Conservation (phyloP, 2,113 vertebrate species). For the Origma solitaria region DNA sequence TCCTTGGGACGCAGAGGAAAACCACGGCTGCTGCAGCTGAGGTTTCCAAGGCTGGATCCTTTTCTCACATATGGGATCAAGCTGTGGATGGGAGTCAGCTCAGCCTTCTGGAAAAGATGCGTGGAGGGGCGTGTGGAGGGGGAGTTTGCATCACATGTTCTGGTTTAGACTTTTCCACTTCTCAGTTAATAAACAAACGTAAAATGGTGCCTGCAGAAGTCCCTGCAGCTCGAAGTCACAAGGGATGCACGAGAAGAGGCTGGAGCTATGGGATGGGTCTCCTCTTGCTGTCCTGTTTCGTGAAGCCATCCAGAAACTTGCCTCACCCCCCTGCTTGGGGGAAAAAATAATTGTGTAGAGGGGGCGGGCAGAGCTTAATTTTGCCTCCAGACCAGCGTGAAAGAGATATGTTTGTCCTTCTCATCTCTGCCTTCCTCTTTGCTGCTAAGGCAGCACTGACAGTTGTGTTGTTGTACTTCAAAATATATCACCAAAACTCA, state of each 20-base stretch:
- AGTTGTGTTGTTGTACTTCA: not conserved
- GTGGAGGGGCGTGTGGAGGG: not conserved
- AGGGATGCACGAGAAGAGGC: not conserved
- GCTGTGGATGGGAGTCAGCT: slow-evolving; percentile 4
- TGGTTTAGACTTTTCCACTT: not conserved
- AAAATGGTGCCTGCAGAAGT: not conserved
- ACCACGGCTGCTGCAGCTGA: not conserved
- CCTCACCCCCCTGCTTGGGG: not conserved
- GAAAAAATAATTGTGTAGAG: not conserved
- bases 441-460: not conserved
- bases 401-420: fast-evolving
- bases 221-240: fast-evolving
- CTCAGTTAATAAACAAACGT: not conserved
- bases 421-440: not conserved
- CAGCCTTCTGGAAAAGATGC: not conserved
- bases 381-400: not conserved
- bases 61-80: slow-evolving; percentile 14
- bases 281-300: not conserved
- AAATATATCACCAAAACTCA: not conserved
- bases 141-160: not conserved
- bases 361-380: not conserved
- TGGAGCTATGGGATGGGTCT: not conserved
- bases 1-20: not conserved
- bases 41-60: not conserved
- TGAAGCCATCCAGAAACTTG: not conserved